Base-by-base conservation (phyloP, 2,888 invertebrate genomes). In the Gryllus longicercus region DNA sequence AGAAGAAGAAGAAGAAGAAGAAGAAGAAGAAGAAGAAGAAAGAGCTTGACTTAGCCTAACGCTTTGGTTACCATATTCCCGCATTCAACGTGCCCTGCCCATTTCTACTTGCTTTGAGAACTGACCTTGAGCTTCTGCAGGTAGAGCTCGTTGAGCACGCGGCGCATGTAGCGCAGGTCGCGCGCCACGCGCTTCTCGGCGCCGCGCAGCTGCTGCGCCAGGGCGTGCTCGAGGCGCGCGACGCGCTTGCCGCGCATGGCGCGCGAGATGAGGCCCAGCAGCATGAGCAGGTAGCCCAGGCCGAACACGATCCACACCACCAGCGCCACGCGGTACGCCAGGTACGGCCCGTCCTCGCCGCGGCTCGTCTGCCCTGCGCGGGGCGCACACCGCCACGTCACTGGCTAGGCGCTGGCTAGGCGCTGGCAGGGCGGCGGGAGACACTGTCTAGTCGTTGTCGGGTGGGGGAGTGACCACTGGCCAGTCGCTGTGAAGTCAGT, bases 221-320 rank as follows among this genome's bases (percentile, higher is more conserved):
- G 88, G 85, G 94, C 93, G 84, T 93, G 93, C 86, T 96, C 95
- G 82, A 95, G 87, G 84, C 90, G 89, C 74, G 91, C 91, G 79
- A 96, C 90, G 84, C 91, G 90, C 85, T 95, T 94, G 83, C 94
- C 95, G 79, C 91, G 89, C 91, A 94, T 90, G 8, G 93, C 94
- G 81, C 92, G 91, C 0, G 95, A 93, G 83, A 96, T 94, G 85
- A 95, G 96, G 2, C 94, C 94, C 84, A 96, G 91, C 77, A 96
- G 92, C 96, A 97, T 97, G 49, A 96, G 92, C 76, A 96, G 91
- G 86, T 97, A 97, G 0, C 96, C 96, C 82, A 97, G 90, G 0
- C 97, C 96, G 85, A 96, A 96, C 82, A 96, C 95, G 79, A 97
- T 95, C 97, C 97, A 97, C 50, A 94, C 87, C 51, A 96, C 92